Evolutionary conservation across 2,113 vertebrate genomes (phyloP).

Genomic region (Corvus hawaiiensis): DNA sequence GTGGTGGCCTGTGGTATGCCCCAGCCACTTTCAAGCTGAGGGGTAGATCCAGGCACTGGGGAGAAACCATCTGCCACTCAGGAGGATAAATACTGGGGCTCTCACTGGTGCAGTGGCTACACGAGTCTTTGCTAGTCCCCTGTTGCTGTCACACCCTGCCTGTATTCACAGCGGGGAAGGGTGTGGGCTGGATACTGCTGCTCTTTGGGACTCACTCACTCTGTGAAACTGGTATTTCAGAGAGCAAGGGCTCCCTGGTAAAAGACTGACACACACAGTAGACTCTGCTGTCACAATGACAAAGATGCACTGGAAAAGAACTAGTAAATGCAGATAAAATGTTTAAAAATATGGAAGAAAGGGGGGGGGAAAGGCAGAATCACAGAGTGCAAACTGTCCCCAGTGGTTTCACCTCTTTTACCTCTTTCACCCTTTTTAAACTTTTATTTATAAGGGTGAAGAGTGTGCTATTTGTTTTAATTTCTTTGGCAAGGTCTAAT

Average conservation of each 20-base stretch:
- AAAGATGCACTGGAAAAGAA: not conserved
- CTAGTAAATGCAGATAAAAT: not conserved
- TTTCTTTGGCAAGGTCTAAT: not conserved
- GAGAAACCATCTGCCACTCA: fast-evolving
- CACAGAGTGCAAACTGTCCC: not conserved
- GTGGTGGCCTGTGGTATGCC: not conserved
- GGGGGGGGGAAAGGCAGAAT: not conserved
- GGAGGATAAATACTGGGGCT: not conserved
- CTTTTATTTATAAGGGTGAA: not conserved
- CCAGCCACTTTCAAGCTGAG: not conserved
- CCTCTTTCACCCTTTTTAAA: not conserved
- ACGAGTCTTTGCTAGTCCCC: not conserved
- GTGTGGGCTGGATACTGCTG: not conserved
- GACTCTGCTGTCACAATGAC: not conserved
- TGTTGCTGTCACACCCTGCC: not conserved
- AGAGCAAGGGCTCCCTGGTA: fast-evolving
- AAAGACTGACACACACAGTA: fast-evolving
- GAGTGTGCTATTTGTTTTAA: not conserved
- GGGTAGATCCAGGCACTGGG: not conserved
- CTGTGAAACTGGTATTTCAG: not conserved
- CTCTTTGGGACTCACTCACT: not conserved
- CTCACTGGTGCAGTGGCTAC: not conserved
- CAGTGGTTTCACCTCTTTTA: not conserved
- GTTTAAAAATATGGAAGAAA: not conserved
- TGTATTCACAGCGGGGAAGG: not conserved